Base-by-base conservation (phyloP, 2,113 vertebrate species). In the Lasiurus borealis region DNA sequence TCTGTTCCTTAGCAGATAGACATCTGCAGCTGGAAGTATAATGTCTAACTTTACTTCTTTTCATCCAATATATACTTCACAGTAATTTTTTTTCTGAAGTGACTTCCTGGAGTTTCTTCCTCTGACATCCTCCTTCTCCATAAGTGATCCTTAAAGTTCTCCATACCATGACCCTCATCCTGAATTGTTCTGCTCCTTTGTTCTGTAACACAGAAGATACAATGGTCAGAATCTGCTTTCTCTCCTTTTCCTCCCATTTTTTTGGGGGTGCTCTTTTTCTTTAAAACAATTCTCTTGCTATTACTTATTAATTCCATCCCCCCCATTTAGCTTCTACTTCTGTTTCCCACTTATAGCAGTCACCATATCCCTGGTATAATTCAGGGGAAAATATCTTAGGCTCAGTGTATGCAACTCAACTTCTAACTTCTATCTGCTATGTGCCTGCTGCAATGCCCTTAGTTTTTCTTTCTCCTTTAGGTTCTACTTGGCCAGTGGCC, bases 381-480 rank as follows among this genome's bases (percentile, higher is more conserved):
- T 50, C 34, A 46, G 40, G 40, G 71, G 13, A 64, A 94, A 75
- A 23, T 8, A 27, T 5, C 66, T 5, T 29, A 1, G 40, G 19
- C 57, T 90, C 0, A 7, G 25, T 16, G 12, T 80, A 3, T 36
- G 86, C 18, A 31, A 8, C 23, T 46, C 40, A 5, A 6, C 34
- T 15, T 31, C 11, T 18, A 15, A 5, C 2, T 54, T 6, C 73
- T 14, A 36, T 21, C 15, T 0, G 0, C 13, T 18, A 3, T 8
- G 25, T 12, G 3, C 25, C 80, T 36, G 23, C 36, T 29, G 34
- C 34, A 75, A 12, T 23, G 1, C 25, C 73, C 4, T 50, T 52
- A n/a, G 2, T 48, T 90, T 31, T 78, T 75, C 66, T 87, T 90
- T 87, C 23, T 52, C 27, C 0, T 34, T 7, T 27, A 57, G 3